These are phyloP conservation scores for Scaeva pyrastri DNA, from an alignment of 2,888 invertebrate genomes.

Conservation along the genomic window DNA sequence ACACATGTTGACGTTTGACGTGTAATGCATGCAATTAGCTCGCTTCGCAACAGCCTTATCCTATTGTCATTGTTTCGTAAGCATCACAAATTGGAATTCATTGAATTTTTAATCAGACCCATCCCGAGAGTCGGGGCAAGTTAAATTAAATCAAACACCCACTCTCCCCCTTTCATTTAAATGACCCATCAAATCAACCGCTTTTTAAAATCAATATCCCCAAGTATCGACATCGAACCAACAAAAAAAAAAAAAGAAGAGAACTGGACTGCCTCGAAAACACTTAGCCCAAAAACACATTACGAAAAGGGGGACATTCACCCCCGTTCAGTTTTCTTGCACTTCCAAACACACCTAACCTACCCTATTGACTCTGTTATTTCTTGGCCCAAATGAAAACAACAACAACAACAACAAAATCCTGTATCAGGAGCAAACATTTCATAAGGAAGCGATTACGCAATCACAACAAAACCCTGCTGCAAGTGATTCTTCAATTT, in stretches of 20 bases:
- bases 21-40: slow-evolving; percentile 12
- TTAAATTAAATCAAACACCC: background rate
- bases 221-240: slow-evolving; percentile 30
- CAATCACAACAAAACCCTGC: slow-evolving; percentile 38
- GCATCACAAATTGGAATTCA: slow-evolving; percentile 10
- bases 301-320: slow-evolving; percentile 27
- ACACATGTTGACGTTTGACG: slow-evolving; percentile 27
- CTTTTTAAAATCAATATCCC: background rate
- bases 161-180: background rate
- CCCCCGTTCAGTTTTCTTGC: background rate
- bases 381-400: background rate
- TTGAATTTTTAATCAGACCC: slow-evolving; percentile 41
- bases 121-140: background rate
- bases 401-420: background rate
- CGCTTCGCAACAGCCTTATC: background rate
- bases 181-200: background rate
- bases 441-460: slow-evolving; percentile 57
- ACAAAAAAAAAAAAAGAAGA: slow-evolving; percentile 3
- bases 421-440: slow-evolving; percentile 21
- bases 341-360: background rate
- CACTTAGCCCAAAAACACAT: slow-evolving; percentile 19
- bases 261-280: slow-evolving; percentile 26
- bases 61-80: background rate
- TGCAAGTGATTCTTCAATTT: slow-evolving; percentile 43
- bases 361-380: slow-evolving; percentile 1